phyloP scores from a whole-genome alignment of 1,140 invertebrate genomes.

The Linepithema humile region DNA sequence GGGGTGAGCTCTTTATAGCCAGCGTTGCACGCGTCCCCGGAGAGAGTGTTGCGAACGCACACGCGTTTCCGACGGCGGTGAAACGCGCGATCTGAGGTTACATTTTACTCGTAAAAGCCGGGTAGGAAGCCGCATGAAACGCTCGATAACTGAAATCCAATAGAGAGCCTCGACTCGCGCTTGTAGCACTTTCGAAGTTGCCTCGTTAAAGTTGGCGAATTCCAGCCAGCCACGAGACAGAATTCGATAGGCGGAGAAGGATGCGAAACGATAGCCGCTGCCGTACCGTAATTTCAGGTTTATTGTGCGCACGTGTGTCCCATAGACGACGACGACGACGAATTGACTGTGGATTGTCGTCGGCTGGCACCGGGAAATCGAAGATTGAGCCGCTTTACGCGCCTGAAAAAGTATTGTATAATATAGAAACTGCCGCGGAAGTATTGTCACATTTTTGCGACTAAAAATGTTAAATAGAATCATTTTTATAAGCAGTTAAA shows the following conservation, averaged over 20 bases:
- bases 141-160: conserved; percentile 60
- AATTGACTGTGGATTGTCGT: conserved; percentile 18
- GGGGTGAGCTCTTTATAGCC: not conserved
- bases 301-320: conserved; percentile 31
- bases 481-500: not conserved
- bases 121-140: conserved; percentile 38
- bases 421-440: conserved; percentile 1
- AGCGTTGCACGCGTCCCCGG: conserved; percentile 1
- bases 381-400: conserved; percentile 6
- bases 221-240: conserved; percentile 8
- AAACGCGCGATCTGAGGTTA: conserved; percentile 42
- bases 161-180: not conserved
- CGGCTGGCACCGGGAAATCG: not conserved
- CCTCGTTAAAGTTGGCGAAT: conserved; percentile 52
- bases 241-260: conserved; percentile 9
- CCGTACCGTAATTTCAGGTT: conserved; percentile 36
- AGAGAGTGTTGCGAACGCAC: conserved; percentile 8
- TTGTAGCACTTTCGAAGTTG: conserved; percentile 50
- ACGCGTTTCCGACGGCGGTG: not conserved
- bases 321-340: conserved; percentile 5
- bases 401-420: not conserved
- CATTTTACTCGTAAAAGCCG: conserved; percentile 41
- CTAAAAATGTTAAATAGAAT: not conserved
- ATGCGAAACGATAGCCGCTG: conserved; percentile 29
- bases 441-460: not conserved